These are phyloP conservation scores for Graphium colonna DNA, from an alignment of 2,888 invertebrate genomes.

Conservation along the genomic window DNA sequence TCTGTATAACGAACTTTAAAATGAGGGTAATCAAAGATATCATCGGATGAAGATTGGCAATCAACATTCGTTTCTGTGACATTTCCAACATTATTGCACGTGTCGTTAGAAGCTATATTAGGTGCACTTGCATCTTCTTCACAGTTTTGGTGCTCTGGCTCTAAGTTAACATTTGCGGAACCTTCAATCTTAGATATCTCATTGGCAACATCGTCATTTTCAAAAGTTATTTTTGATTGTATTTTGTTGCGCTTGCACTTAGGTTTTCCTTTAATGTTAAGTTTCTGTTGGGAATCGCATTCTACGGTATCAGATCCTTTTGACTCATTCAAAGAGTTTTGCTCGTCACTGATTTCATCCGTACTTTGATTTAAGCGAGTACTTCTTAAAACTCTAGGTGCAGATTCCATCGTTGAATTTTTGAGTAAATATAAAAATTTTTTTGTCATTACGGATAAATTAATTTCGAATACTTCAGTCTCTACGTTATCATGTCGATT, in stretches of 20 bases:
- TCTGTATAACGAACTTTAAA: constrained; percentile 52
- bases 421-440: constrained; percentile 40
- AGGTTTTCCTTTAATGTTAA: constrained; percentile 15
- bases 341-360: constrained; percentile 26
- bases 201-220: constrained; percentile 46
- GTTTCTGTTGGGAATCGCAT: neutral
- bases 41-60: constrained; percentile 17
- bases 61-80: neutral
- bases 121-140: neutral
- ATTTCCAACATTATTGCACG: neutral
- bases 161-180: constrained; percentile 23
- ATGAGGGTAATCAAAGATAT: constrained; percentile 48
- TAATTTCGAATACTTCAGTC: constrained; percentile 67
- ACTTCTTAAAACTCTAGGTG: constrained; percentile 45
- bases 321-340: constrained; percentile 33
- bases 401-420: constrained; percentile 29
- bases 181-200: constrained; percentile 26
- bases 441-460: constrained; percentile 54
- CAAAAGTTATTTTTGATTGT: constrained; percentile 59
- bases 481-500: constrained; percentile 73
- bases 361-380: constrained; percentile 42
- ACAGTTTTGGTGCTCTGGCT: constrained; percentile 30
- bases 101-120: neutral
- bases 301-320: constrained; percentile 24
- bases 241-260: constrained; percentile 30